phyloP scores from a whole-genome alignment of 1,140 invertebrate genomes.

The Eufriesea mexicana region DNA sequence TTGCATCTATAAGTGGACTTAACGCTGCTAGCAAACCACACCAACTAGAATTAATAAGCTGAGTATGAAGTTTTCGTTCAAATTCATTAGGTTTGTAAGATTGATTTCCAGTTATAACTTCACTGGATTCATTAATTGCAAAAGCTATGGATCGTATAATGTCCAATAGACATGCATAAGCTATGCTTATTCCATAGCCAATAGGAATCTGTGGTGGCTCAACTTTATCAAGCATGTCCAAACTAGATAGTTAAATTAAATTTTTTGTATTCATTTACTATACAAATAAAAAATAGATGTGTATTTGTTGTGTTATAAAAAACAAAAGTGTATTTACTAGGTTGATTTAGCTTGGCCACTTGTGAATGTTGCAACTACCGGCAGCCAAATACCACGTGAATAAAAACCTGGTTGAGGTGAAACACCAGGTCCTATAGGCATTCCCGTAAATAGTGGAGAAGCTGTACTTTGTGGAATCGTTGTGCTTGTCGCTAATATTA shows the following conservation, averaged over 20 bases:
- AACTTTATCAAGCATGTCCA: constrained; percentile 97
- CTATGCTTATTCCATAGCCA: constrained; percentile 97
- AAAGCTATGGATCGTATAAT: constrained; percentile 91
- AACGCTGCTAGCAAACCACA: constrained; percentile 95
- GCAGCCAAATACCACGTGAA: constrained; percentile 95
- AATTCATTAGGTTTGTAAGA: constrained; percentile 82
- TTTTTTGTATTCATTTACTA: not conserved
- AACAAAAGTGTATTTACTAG: constrained; percentile 87
- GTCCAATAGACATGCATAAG: constrained; percentile 95
- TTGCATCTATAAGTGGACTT: constrained; percentile 95
- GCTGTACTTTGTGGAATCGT: constrained; percentile 85
- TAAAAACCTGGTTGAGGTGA: constrained; percentile 96
- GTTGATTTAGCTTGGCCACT: constrained; percentile 92
- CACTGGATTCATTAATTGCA: constrained; percentile 84
- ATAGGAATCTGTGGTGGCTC: constrained; percentile 96
- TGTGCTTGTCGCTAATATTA: constrained; percentile 58
- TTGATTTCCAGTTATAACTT: constrained; percentile 76
- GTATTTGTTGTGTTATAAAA: not conserved
- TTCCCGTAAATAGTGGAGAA: constrained; percentile 86
- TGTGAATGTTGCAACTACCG: constrained; percentile 92
- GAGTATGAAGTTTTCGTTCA: constrained; percentile 85
- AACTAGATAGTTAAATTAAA: constrained; percentile 82
- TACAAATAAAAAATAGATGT: not conserved
- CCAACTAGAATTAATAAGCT: constrained; percentile 97
- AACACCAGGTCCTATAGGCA: constrained; percentile 89